Conservation (phyloP, 2,797 vertebrate species). For the Molothrus aeneus region DNA sequence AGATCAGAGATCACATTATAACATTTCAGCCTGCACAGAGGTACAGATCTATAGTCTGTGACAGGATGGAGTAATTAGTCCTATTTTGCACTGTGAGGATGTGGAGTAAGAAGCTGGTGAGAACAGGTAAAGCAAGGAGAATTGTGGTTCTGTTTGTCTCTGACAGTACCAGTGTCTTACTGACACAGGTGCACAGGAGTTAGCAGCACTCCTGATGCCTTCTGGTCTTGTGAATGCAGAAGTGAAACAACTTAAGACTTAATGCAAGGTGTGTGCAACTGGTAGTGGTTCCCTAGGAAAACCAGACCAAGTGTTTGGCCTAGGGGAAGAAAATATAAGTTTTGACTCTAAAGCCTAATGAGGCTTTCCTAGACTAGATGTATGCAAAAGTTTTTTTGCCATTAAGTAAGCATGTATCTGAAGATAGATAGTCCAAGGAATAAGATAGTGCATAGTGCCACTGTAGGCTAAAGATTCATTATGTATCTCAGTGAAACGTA, state of each 20-base stretch:
- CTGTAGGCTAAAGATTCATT: background rate
- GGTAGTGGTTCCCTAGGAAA: background rate
- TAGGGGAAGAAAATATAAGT: background rate
- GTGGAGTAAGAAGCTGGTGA: background rate
- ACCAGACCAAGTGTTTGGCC: background rate
- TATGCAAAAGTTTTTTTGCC: background rate
- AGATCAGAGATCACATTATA: conserved; percentile 50
- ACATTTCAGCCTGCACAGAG: background rate
- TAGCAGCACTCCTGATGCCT: background rate
- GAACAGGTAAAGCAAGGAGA: background rate
- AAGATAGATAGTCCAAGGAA: background rate
- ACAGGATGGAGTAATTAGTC: background rate
- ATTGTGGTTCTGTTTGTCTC: background rate
- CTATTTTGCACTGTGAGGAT: background rate
- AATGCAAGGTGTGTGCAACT: background rate
- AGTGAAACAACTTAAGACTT: background rate
- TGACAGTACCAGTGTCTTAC: background rate
- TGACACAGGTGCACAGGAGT: background rate
- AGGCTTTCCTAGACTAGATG: background rate
- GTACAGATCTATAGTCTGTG: background rate
- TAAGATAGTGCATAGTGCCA: background rate
- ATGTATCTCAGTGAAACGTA: background rate
- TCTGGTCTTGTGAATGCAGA: background rate
- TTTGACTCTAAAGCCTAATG: background rate
- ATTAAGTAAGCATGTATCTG: background rate